Base-by-base conservation (phyloP, 2,113 vertebrate species). In the Istiophorus platypterus region DNA sequence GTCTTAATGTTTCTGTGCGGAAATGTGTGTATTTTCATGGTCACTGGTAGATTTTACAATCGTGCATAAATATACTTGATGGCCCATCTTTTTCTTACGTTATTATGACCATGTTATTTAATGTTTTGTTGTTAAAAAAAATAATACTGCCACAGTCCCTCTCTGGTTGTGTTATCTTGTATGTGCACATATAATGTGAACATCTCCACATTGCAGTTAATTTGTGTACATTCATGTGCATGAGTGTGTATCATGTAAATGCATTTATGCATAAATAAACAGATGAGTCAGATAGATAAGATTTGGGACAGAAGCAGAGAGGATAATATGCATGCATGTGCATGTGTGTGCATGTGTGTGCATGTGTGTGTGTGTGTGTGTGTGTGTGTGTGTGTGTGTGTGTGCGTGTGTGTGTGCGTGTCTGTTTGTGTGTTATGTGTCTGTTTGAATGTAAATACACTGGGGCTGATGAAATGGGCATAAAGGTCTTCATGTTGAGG, bases 401-500 rank as follows among this genome's bases (percentile, higher is more conserved):
- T 1, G 37, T 39, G 37, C 37, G 2, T 51, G 47, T 67, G 59
- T 69, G 70, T 61, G 64, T 64, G 29, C 47, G 24, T 57, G 42
- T 29, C 49, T 18, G 72, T 29, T 31, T 62, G 69, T 76, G 59
- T 76, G 34, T 37, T 37, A 42, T 42, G 20, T 51, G 49, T 75
- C 54, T 70, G 70, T 61, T 59, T 64, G 72, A 37, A 31, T 62
- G 69, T 73, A 56, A 73, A 59, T 62, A 82, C 67, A 86, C 20
- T 62, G 51, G 7, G 31, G 6, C n/a, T 26, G 45, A 29, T 76
- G 66, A 73, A 84, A 76, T 27, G 42, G 78, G 67, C 68, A 83
- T 69, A 81, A 81, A 87, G 77, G 75, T 86, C 67, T 34, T 14
- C 45, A 73, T 63, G 59, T 54, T 84, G 85, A 84, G 51, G 76